phyloP scores from a whole-genome alignment of 2,113 vertebrate species.

The Gopherus evgoodei region DNA sequence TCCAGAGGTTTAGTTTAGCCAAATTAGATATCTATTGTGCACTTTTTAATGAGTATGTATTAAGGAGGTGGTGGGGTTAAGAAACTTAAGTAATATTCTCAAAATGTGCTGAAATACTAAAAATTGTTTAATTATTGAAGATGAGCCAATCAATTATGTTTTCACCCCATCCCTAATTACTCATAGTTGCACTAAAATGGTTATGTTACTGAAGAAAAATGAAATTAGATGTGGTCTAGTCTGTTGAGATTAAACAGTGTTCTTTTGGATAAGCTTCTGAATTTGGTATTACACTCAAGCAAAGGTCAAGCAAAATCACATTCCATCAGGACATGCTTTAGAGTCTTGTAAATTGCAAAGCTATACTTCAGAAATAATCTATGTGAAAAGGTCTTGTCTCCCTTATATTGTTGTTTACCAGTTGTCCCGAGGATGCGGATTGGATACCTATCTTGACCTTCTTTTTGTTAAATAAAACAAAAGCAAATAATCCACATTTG shows the following conservation, averaged over 20 bases:
- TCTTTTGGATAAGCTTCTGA: neutral
- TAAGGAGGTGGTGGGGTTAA: neutral
- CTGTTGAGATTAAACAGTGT: neutral
- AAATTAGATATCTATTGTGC: neutral
- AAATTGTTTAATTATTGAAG: neutral
- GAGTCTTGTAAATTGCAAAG: neutral
- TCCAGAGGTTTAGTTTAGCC: neutral
- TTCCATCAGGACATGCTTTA: neutral
- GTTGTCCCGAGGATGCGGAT: neutral
- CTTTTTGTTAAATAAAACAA: neutral
- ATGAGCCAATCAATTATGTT: neutral
- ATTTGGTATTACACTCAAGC: neutral
- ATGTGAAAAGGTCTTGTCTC: neutral
- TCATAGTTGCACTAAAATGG: neutral
- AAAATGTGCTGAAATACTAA: neutral
- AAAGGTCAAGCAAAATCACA: neutral
- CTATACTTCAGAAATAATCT: neutral
- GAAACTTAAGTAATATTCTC: neutral
- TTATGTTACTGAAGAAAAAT: neutral
- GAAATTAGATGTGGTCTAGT: neutral
- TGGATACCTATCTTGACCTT: neutral
- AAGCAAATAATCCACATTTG: neutral
- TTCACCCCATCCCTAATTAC: neutral
- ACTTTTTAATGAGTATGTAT: neutral
- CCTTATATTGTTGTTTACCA: neutral